Evolutionary conservation across 2,888 invertebrate species (phyloP), one percentile per base, ranked within the genome.

Genomic region (Cheilosia vulpina): DNA sequence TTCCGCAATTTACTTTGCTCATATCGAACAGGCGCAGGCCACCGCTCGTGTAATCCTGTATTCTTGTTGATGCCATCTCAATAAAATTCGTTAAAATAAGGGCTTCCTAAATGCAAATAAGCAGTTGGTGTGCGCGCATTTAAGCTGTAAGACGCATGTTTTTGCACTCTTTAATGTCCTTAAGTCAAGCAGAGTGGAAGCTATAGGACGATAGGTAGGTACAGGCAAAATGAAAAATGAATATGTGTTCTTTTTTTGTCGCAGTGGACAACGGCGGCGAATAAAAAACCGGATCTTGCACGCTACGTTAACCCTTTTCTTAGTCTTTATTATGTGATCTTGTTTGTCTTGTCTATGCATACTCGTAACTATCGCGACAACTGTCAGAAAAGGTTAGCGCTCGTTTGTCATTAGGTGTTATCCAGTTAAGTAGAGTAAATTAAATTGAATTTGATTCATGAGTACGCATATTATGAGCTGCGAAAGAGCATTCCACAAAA

Each of bases 291-390:
- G 77, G 83, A 72, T 73, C 57, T 63, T 68, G 62, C 55, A 78
- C 77, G 62, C 55, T 62, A 66, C 58, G 68, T 83, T 78, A 83
- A 78, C 83, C 83, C 83, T 62, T 83, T 78, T 83, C 66, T 78
- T 78, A 6, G 45, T 50, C 6, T 53, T 60, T 52, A 62, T 63
- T 55, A 50, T 69, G 47, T 45, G 76, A 82, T 82, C 81, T 76
- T 71, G 81, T 82, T 76, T 76, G 58, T 17, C 81, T 58, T 76
- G 75, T 81, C 73, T 65, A 65, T 58, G 41, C 31, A 66, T 58
- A n/a, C n/a, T n/a, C n/a, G n/a, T n/a, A 76, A 43, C 58, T 21
- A 58, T 27, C 24, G 45, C 34, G 45, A 69, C 63, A 58, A 50
- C 76, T 68, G 66, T 76, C 76, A 57, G 13, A 34, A 27, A 38